phyloP scores from a whole-genome alignment of 2,888 invertebrate genomes.

The Pachymerium ferrugineum region DNA sequence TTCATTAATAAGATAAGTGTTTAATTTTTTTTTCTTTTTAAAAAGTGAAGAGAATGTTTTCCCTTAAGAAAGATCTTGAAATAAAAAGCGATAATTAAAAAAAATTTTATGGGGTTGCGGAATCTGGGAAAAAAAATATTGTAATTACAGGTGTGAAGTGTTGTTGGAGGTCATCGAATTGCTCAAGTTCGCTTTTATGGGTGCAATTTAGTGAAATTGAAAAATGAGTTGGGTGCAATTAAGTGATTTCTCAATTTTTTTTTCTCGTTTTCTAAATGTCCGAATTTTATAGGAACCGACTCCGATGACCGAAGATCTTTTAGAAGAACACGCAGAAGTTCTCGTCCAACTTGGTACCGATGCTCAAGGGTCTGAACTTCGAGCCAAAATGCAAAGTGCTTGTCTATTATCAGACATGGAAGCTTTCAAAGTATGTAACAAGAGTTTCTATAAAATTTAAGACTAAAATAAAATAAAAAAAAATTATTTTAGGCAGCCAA shows the following conservation, averaged over 20 bases:
- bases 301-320: conserved; percentile 94
- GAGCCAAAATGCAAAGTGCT: conserved; percentile 92
- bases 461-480: neutral
- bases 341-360: conserved; percentile 82
- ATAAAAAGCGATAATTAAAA: too few species aligned
- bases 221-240: too few species aligned
- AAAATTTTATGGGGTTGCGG: too few species aligned
- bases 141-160: too few species aligned
- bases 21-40: too few species aligned
- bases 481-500: conserved; percentile 68
- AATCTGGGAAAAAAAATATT: too few species aligned
- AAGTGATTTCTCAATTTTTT: neutral
- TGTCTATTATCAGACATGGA: conserved; percentile 95
- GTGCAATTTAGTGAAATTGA: too few species aligned
- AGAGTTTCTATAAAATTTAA: neutral
- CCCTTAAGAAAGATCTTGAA: too few species aligned
- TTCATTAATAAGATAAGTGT: too few species aligned
- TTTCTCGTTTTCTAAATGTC: neutral
- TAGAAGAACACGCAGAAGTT: conserved; percentile 87
- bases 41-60: too few species aligned
- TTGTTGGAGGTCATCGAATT: too few species aligned
- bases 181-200: neutral
- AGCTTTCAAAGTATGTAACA: conserved; percentile 72
- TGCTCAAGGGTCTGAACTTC: conserved; percentile 71
- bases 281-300: conserved; percentile 76